Conservation (phyloP, 2,888 invertebrate species). For the Caenorhabditis afra region DNA sequence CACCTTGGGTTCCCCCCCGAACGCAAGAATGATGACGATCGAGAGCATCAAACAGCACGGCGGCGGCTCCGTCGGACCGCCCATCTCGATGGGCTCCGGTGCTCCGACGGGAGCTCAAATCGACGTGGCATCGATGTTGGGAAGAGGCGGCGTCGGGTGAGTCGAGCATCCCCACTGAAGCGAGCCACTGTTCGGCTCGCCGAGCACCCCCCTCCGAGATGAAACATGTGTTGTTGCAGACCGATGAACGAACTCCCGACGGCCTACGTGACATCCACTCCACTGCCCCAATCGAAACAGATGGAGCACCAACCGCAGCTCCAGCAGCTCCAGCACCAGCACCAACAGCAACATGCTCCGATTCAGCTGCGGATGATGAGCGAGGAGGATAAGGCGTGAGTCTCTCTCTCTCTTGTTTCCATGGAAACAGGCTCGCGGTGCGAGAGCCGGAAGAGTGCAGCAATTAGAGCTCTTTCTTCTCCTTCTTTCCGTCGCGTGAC, state of each 20-base stretch:
- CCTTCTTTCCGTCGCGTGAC: too few relatives aligned
- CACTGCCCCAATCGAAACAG: constrained; percentile 37
- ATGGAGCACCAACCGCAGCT: neutral
- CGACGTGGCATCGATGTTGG: neutral
- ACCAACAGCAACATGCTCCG: neutral
- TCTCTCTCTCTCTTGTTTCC: neutral
- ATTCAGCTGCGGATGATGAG: constrained; percentile 13
- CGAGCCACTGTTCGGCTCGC: too few relatives aligned
- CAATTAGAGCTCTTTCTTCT: too few relatives aligned
- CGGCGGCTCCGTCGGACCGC: neutral
- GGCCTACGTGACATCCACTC: constrained; percentile 50
- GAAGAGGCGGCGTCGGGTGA: constrained; percentile 1
- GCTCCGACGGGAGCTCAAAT: neutral
- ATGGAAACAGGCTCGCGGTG: neutral
- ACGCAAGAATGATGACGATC: neutral
- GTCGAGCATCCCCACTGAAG: too few relatives aligned
- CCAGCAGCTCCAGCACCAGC: constrained; percentile 1
- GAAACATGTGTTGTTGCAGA: too few relatives aligned
- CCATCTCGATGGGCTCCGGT: neutral
- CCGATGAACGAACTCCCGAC: constrained; percentile 35
- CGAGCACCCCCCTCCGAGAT: neutral
- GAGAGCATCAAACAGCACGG: neutral
- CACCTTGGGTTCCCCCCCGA: neutral
- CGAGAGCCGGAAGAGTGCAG: too few relatives aligned
- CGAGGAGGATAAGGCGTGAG: constrained; percentile 35